phyloP scores from a whole-genome alignment of 2,113 vertebrate species.

The Lynx canadensis region DNA sequence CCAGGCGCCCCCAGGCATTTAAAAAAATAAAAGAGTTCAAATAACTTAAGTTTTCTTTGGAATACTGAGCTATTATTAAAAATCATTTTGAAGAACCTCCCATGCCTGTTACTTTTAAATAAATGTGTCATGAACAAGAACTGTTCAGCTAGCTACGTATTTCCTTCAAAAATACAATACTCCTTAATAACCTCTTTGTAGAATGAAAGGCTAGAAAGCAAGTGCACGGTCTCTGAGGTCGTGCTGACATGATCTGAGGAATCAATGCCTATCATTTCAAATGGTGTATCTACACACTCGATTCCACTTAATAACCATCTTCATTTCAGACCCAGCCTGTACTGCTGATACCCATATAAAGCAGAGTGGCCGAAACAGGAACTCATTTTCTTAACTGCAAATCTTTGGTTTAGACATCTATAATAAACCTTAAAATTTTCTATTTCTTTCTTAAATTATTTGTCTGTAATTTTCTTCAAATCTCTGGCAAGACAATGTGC shows the following conservation, averaged over 20 bases:
- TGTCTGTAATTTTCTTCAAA: not conserved
- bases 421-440: not conserved
- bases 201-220: constrained; percentile 13
- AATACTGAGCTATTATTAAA: constrained; percentile 12
- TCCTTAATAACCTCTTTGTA: not conserved
- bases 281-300: not conserved
- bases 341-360: not conserved
- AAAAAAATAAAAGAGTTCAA: constrained; percentile 17
- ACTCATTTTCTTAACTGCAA: not conserved
- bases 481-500: not conserved
- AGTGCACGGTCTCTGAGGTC: not conserved
- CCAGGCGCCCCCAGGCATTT: too few relatives aligned
- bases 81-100: constrained; percentile 3
- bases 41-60: not conserved
- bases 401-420: not conserved
- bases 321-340: not conserved
- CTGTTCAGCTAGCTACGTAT: not conserved
- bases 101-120: constrained; percentile 28
- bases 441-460: not conserved
- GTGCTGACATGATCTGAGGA: not conserved
- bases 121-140: constrained; percentile 19
- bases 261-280: not conserved
- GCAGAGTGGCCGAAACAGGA: not conserved
- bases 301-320: not conserved
- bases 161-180: not conserved